Evolutionary conservation across 1,140 invertebrate genomes (phyloP), one percentile per base, ranked within the genome.

Genomic region (Anastrepha obliqua): DNA sequence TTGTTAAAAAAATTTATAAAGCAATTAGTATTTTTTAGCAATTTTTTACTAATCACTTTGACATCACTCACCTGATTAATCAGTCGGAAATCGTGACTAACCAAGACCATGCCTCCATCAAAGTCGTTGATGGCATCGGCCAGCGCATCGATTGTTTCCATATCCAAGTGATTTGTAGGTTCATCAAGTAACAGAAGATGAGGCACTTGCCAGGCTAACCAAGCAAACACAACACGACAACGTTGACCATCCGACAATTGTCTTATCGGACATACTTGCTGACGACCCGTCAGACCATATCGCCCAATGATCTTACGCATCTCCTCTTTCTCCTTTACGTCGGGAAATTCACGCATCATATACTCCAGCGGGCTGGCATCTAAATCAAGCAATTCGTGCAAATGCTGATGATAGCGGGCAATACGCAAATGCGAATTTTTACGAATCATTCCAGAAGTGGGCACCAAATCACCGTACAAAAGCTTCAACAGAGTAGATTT

Each of bases 301-400:
- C 99, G 95, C 3, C 99, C 99, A 91, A 99, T 99, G 89, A 99
- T 99, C 94, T 99, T 99, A 86, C 99, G 95, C 98, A 99, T 99
- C 93, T 99, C 99, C 94, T 99, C 99, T 58, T 97, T 96, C 94
- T 99, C 99, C 91, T 99, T 99, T 2, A 99, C 96, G 39, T 99
- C 98, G 0, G 99, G 99, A 93, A 99, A 99, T 89, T 96, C 95
- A 91, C 96, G 97, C 97, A 99, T 97, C 99, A 99, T 99, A 92
- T 99, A 99, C 89, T 99, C 99, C 13, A 99, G 93, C 8, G 99
- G 98, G 29, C 98, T 98, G 86, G 98, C 94, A 91, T 99, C 98
- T 89, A 99, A 93, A 93, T 99, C 99, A 2, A 99, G 94, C 42
- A 99, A 94, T 94, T 99, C 99, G 90, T 99, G 98, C 87, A 99